Evolutionary conservation across 2,888 invertebrate genomes (phyloP), one percentile per base, ranked within the genome.

Genomic region (Pachydiplax longipennis): DNA sequence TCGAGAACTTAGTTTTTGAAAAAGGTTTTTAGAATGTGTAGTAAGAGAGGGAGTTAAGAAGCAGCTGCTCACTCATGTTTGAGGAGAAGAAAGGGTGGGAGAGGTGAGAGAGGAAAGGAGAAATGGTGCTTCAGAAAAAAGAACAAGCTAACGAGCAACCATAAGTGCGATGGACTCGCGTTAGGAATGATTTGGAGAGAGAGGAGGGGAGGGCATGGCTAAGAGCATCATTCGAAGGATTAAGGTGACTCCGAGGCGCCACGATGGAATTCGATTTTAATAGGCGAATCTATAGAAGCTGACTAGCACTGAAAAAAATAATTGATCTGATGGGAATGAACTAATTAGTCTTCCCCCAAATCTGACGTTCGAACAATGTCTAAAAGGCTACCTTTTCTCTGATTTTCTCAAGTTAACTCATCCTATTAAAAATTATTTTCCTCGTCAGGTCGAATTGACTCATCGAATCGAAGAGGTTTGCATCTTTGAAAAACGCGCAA

Each of bases 1-100:
- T 53, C 83, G 58, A 83, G 83, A 58, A 25, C 83, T 83, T 83
- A 58, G 83, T 83, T 83, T 81, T 83, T 83, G 58, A 83, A 83
- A 83, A 83, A 83, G 83, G 83, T 58, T 82, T 81, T 31, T 25
- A 58, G 83, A 83, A 48, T 31, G 83, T 35, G 83, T 25, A 25
- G 53, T 48, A 31, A 40, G 81, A 73, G 31, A 53, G 53, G 31
- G 53, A 35, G 83, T 25, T 31, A 44, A 48, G 58, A 58, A 58
- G 83, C 73, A 73, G 73, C 73, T 73, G 73, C 73, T 73, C 73
- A 31, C 73, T 73, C 73, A 6, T 73, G 53, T 53, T 83, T 83
- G 81, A n/a, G 37, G 37, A 73, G 12, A 31, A 31, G 73, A 73
- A n/a, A 81, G 80, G 44, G n/a, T n/a, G n/a, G 82, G 82, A 53